Conservation (phyloP, 2,113 vertebrate species). For the Stercorarius parasiticus region DNA sequence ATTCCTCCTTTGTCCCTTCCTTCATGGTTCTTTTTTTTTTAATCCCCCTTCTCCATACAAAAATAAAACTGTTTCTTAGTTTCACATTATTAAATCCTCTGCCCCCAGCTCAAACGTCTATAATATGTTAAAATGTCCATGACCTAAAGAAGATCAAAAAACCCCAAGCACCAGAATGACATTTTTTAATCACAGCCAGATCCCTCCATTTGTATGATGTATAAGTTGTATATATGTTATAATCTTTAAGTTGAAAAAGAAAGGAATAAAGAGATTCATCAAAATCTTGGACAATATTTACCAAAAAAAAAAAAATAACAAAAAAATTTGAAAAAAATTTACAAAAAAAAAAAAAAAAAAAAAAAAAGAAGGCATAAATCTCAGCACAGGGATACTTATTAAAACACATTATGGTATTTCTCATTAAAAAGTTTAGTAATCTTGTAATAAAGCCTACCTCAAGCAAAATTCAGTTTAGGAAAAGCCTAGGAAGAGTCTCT, state of each 20-base stretch:
- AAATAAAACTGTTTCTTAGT: not conserved
- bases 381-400: not conserved
- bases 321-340: too few species aligned
- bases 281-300: not conserved
- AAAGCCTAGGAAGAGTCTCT: not conserved
- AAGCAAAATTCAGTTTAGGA: not conserved
- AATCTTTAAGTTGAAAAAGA: not conserved
- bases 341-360: not conserved
- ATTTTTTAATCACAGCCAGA: not conserved
- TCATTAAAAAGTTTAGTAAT: not conserved
- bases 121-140: not conserved
- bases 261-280: not conserved
- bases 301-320: not conserved
- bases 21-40: not conserved
- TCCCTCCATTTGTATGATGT: not conserved
- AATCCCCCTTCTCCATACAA: not conserved
- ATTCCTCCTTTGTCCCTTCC: not conserved
- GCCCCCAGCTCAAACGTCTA: not conserved
- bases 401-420: not conserved
- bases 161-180: not conserved
- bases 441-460: not conserved
- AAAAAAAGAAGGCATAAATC: not conserved
- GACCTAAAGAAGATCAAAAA: not conserved
- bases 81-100: not conserved
- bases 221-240: not conserved